Base-by-base conservation (phyloP, 2,113 vertebrate genomes). In the Colossoma macropomum region DNA sequence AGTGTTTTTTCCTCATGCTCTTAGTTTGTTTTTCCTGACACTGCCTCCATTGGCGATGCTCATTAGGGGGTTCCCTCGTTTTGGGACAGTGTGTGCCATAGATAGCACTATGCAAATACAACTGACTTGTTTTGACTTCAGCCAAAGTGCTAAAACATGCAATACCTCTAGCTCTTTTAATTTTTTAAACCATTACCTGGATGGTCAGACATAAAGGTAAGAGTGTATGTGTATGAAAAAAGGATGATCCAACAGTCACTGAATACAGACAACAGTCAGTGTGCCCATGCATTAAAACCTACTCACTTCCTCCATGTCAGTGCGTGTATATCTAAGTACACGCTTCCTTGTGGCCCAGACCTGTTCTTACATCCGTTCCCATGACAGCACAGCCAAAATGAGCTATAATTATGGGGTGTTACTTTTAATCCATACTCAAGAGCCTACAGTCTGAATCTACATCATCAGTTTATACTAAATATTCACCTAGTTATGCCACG, bases 331-430 rank as follows among this genome's bases (percentile, higher is more conserved):
- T 11, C 19, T 56, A 8, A 19, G 48, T 27, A 54, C 38, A 73
- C 17, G 3, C 48, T 28, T 62, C n/a, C 34, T 78, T 41, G 1
- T 27, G 73, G 50, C 8, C 60, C n/a, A 68, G 34, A 48, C 27
- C n/a, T n/a, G 23, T 68, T 56, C 62, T 70, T 19, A 82, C 62
- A 28, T 70, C 25, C 5, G 54, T 86, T 75, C 70, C 56, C 66
- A 77, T 71, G 82, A 56, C 75, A 45, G 69, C n/a, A 54, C 5
- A 32, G 32, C 38, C 52, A 38, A 68, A 83, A 10, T 27, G 45
- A 75, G 72, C 72, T 59, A 27, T 76, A 82, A 82, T 75, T 82
- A 79, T 13, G 12, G 60, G 80, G 48, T 70, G 77, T 79, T 79
- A 63, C 1, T 19, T 69, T 69, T 23, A 30, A 66, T 1, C 15